Evolutionary conservation across 2,888 invertebrate species (phyloP), one percentile per base, ranked within the genome.

Genomic region (Therioaphis trifolii): DNA sequence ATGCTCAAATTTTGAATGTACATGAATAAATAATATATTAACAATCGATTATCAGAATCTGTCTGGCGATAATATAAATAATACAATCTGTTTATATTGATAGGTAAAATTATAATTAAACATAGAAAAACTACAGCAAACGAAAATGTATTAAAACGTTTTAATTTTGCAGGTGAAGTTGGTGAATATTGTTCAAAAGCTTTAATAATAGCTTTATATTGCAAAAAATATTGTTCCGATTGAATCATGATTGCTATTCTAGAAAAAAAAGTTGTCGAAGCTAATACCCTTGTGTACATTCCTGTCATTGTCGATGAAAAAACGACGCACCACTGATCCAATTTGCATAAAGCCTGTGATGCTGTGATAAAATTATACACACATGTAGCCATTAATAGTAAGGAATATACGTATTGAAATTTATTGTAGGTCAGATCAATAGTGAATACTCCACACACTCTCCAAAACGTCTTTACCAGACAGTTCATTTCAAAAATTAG

Each of bases 1-100:
- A 77, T 78, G 49, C 84, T 84, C 55, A 85, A 18, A 27, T 85
- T 85, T 29, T 85, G 85, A 5, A 72, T 46, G 79, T 85, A 85
- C 55, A 85, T 63, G 55, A 84, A 84, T 40, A 52, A 21, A 76
- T 18, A 85, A 29, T 43, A 85, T 12, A 61, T 35, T n/a, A 63
- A 68, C 12, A 79, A 7, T 9, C 43, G 29, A 4, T 18, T 15
- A 14, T 79, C 58, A 14, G n/a, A n/a, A n/a, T 46, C 27, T 1
- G 55, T 4, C 43, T 79, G 58, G 35, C 24, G 12, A 4, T 5
- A 11, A 1, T 27, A 79, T 29, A 79, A 1, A 15, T 49, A 71
- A 9, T 71, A 79, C 69, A 85, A 35, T 27, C 84, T 18, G 27
- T 72, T 66, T 11, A 82, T 18, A 21, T 85, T 85, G 14, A 82